A percentile compares a stretch with the other conserved stretches of the same genome.
Evolutionary conservation across 2,113 vertebrate genomes (phyloP).

Genomic region (Stegastes partitus): DNA sequence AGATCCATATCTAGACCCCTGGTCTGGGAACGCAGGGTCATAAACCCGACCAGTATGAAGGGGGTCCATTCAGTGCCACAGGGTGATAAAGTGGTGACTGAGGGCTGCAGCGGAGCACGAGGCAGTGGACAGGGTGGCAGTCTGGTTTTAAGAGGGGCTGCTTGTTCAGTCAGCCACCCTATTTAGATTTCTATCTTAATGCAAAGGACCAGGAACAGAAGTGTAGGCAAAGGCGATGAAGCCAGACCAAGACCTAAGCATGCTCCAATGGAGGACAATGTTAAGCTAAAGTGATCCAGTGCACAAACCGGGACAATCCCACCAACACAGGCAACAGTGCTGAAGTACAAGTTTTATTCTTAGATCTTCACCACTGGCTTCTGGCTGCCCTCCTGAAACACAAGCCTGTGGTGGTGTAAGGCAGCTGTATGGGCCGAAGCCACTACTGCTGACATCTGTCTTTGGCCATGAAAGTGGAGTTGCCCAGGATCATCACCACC

Average conservation of each 20-base stretch:
- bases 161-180: slow-evolving; percentile 79
- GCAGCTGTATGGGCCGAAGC: slow-evolving; percentile 57
- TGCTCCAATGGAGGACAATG: slow-evolving; percentile 21
- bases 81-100: slow-evolving; percentile 68
- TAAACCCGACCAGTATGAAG: slow-evolving; percentile 81
- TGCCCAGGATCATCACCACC: slow-evolving; percentile 69
- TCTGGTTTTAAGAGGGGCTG: slow-evolving; percentile 75
- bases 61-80: slow-evolving; percentile 76
- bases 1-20: slow-evolving; percentile 75
- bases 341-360: slow-evolving; percentile 81
- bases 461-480: slow-evolving; percentile 70
- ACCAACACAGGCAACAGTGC: slow-evolving; percentile 39
- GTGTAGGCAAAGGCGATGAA: slow-evolving; percentile 47
- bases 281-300: slow-evolving; percentile 35
- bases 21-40: slow-evolving; percentile 71
- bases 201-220: slow-evolving; percentile 74
- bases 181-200: slow-evolving; percentile 84
- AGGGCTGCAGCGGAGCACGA: slow-evolving; percentile 42
- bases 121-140: slow-evolving; percentile 52
- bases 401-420: slow-evolving; percentile 73
- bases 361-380: slow-evolving; percentile 67
- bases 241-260: slow-evolving; percentile 21
- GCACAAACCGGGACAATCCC: slow-evolving; percentile 57
- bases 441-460: slow-evolving; percentile 76
- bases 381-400: slow-evolving; percentile 64